These are phyloP conservation scores for Hydriomena furcata DNA, from an alignment of 2,888 invertebrate species.

Conservation along the genomic window DNA sequence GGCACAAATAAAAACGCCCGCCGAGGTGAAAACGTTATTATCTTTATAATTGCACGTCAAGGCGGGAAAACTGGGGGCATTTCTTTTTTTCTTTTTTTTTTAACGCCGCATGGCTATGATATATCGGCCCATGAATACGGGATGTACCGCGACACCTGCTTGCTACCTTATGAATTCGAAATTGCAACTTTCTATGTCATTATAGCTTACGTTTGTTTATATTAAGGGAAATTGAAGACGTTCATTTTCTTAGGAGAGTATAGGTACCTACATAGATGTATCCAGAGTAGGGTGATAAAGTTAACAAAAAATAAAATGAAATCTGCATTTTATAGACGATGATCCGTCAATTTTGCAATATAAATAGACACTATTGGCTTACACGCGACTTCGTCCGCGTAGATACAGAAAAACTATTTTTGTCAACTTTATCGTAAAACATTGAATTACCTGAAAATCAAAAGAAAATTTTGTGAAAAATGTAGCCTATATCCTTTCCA, in stretches of 20 bases:
- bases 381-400: too few relatives aligned
- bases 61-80: slow-evolving; percentile 61
- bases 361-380: too few relatives aligned
- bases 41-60: slow-evolving; percentile 84
- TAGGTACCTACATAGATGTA: background rate
- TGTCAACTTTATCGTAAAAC: too few relatives aligned
- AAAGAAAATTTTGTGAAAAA: too few relatives aligned
- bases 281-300: too few relatives aligned
- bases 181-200: slow-evolving; percentile 67
- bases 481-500: too few relatives aligned
- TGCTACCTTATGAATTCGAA: slow-evolving; percentile 75
- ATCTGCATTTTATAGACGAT: too few relatives aligned
- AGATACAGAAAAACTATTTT: too few relatives aligned
- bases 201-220: slow-evolving; percentile 48
- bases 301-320: too few relatives aligned
- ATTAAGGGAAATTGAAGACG: slow-evolving; percentile 28
- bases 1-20: slow-evolving; percentile 77
- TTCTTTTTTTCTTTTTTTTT: slow-evolving; percentile 59
- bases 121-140: slow-evolving; percentile 81
- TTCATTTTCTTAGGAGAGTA: slow-evolving; percentile 12
- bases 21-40: slow-evolving; percentile 81
- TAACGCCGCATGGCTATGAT: slow-evolving; percentile 64
- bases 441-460: too few relatives aligned
- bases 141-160: slow-evolving; percentile 77
- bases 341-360: too few relatives aligned